Percentiles rank a stretch among this genome's conserved stretches.
Conservation (phyloP, 2,888 invertebrate genomes). For the Hemicrepidius hirtus region DNA sequence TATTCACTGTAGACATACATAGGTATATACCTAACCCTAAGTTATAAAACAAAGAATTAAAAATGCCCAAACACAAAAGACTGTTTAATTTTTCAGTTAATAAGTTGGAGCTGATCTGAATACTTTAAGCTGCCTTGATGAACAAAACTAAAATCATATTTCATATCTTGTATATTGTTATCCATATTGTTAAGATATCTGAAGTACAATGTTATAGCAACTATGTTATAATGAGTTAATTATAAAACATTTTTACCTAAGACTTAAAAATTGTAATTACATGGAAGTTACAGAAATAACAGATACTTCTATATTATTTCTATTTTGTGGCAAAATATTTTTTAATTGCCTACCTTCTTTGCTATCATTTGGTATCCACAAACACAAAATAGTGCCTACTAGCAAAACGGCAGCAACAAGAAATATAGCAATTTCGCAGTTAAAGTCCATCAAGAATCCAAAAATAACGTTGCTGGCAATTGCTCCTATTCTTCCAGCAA, state of each 20-base stretch:
- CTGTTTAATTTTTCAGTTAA: too few species aligned
- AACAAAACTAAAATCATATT: neutral
- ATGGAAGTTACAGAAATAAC: constrained; percentile 40
- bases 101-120: too few species aligned
- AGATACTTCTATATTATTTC: constrained; percentile 43
- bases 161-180: neutral
- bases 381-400: constrained; percentile 69
- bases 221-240: too few species aligned
- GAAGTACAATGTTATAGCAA: too few species aligned
- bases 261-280: neutral
- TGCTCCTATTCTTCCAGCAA: constrained; percentile 80
- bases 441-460: constrained; percentile 78
- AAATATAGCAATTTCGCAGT: constrained; percentile 79
- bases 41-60: too few species aligned
- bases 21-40: too few species aligned
- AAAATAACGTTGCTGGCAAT: constrained; percentile 79
- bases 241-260: neutral
- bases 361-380: constrained; percentile 61
- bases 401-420: constrained; percentile 75
- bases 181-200: too few species aligned
- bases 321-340: neutral
- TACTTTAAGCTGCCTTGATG: too few species aligned
- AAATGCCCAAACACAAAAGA: too few species aligned
- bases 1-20: too few species aligned
- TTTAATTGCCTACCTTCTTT: constrained; percentile 13